Conservation (phyloP, 2,797 vertebrate species). For the Intellagama lesueurii region DNA sequence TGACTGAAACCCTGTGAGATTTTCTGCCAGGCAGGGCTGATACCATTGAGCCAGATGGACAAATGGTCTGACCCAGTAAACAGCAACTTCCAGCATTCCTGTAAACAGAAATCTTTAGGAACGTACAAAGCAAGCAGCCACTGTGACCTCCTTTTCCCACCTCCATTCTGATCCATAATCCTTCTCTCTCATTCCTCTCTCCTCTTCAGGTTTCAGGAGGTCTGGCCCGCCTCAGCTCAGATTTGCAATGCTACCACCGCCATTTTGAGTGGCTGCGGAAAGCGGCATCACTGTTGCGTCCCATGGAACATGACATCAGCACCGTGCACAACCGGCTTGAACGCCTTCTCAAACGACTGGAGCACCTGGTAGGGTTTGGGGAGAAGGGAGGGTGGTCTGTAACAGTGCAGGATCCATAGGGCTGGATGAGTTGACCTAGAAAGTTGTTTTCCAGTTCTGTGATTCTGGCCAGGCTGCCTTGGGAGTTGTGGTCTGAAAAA, state of each 20-base stretch:
- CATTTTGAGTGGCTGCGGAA: slow-evolving; percentile 73
- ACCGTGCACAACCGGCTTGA: slow-evolving; percentile 57
- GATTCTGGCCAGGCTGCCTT: not conserved
- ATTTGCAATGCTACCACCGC: slow-evolving; percentile 56
- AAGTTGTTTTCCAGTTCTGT: too few relatives aligned
- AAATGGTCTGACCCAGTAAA: too few relatives aligned
- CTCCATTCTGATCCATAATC: not conserved
- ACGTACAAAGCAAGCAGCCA: not conserved
- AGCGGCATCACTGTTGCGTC: slow-evolving; percentile 61
- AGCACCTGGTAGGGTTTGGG: slow-evolving; percentile 47
- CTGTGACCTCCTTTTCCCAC: not conserved
- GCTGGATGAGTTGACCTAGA: not conserved
- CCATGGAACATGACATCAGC: slow-evolving; percentile 70
- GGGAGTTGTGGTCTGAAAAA: not conserved
- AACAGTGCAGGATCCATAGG: too few relatives aligned
- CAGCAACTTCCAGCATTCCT: not conserved
- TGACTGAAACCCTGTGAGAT: too few relatives aligned
- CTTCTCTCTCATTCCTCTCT: not conserved
- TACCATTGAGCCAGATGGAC: too few relatives aligned
- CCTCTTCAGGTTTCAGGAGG: slow-evolving; percentile 19
- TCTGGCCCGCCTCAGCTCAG: slow-evolving; percentile 47
- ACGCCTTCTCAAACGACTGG: slow-evolving; percentile 55
- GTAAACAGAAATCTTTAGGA: too few relatives aligned
- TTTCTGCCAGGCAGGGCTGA: too few relatives aligned
- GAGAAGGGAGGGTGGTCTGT: not conserved